A percentile compares a stretch with the other conserved stretches of the same genome.
phyloP scores from a whole-genome alignment of 2,888 invertebrate species.

The Dicycla oo region DNA sequence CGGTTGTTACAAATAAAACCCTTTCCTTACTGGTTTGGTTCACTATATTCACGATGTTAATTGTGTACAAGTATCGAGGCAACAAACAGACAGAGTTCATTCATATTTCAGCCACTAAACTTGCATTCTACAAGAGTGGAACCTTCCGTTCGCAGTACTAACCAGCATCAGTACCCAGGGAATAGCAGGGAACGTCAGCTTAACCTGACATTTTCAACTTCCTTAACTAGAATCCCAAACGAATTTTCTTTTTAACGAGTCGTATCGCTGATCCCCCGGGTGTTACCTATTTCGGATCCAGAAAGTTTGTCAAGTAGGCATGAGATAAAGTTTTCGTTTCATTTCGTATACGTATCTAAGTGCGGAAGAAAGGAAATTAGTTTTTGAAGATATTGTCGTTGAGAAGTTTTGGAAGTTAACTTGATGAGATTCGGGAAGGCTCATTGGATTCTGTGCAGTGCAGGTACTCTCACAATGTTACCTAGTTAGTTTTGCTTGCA shows the following conservation, averaged over 20 bases:
- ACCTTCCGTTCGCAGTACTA: not conserved
- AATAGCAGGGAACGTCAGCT: conserved; percentile 1
- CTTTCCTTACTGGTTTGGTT: not conserved
- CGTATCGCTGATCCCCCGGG: conserved; percentile 30
- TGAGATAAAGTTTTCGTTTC: conserved; percentile 37
- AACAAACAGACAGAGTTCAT: not conserved
- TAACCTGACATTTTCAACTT: conserved; percentile 29
- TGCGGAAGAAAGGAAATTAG: conserved; percentile 52
- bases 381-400: conserved; percentile 47
- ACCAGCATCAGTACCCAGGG: not conserved
- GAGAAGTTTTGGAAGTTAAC: conserved; percentile 30
- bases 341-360: conserved; percentile 36
- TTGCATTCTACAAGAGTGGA: not conserved
- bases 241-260: conserved; percentile 53
- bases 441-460: conserved; percentile 6
- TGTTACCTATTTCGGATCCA: conserved; percentile 20
- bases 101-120: not conserved
- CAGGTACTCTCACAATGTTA: not conserved
- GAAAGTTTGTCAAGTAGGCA: conserved; percentile 37
- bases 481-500: no score
- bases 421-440: not conserved
- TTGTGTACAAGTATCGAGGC: not conserved
- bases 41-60: not conserved
- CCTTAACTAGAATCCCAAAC: conserved; percentile 38
- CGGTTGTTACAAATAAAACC: not conserved